Conservation (phyloP, 2,888 invertebrate species). For the Drosophila infuscata region DNA sequence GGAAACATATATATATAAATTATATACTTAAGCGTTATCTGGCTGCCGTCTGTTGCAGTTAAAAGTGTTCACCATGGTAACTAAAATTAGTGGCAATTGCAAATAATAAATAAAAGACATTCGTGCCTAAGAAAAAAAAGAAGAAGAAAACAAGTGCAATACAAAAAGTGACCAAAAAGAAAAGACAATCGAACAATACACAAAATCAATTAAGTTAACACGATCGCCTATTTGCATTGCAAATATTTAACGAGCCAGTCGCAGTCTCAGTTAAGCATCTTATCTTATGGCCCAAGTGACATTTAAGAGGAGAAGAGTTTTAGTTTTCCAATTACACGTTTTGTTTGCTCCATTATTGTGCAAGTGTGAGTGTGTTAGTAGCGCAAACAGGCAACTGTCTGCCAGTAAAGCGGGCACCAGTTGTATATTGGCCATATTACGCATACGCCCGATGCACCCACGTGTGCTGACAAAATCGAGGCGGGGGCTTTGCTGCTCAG, state of each 20-base stretch:
- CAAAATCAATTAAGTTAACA: slow-evolving; percentile 32
- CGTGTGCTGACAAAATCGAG: slow-evolving; percentile 30
- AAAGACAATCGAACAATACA: slow-evolving; percentile 28
- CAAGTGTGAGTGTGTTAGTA: slow-evolving; percentile 49
- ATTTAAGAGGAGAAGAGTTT: slow-evolving; percentile 58
- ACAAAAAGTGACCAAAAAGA: slow-evolving; percentile 37
- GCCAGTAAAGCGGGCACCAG: slow-evolving; percentile 3
- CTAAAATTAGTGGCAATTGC: slow-evolving; percentile 39
- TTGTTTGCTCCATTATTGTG: slow-evolving; percentile 56
- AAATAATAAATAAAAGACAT: slow-evolving; percentile 41
- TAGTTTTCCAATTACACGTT: slow-evolving; percentile 31
- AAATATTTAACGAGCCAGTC: slow-evolving; percentile 34
- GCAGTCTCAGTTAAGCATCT: slow-evolving; percentile 18
- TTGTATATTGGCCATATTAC: slow-evolving; percentile 55
- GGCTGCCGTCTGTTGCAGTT: slow-evolving; percentile 68
- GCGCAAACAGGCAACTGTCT: slow-evolving; percentile 13
- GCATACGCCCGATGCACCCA: slow-evolving; percentile 69
- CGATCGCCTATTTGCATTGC: slow-evolving; percentile 27
- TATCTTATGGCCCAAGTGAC: slow-evolving; percentile 56
- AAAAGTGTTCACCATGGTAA: slow-evolving; percentile 83
- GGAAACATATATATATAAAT: slow-evolving; percentile 36
- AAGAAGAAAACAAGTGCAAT: slow-evolving; percentile 42
- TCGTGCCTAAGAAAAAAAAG: slow-evolving; percentile 21
- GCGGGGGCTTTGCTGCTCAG: background rate
- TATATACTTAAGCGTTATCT: slow-evolving; percentile 23